Evolutionary conservation across 1,140 invertebrate genomes (phyloP).

Genomic region (Tetraneura akinire): DNA sequence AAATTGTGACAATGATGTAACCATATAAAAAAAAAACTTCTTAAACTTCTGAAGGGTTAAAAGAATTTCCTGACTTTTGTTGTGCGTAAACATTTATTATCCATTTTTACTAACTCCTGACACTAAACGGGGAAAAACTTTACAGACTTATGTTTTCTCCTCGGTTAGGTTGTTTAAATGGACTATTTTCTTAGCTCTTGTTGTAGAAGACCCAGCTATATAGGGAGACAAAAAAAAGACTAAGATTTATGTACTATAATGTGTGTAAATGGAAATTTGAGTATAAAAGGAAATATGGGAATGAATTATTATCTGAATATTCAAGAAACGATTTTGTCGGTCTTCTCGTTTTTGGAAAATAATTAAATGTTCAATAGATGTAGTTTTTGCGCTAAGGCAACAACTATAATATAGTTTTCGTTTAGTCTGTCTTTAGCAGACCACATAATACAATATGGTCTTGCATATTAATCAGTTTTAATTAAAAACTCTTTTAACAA

Average conservation of each 20-base stretch:
- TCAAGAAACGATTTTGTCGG: neutral
- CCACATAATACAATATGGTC: neutral
- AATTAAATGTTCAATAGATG: neutral
- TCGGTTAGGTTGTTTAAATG: slow-evolving; percentile 21
- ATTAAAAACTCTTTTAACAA: too few relatives aligned
- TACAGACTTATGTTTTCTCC: slow-evolving; percentile 25
- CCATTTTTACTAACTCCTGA: slow-evolving; percentile 31
- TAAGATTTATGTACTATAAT: neutral
- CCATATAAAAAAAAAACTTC: neutral
- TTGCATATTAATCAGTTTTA: neutral
- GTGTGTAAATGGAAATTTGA: neutral
- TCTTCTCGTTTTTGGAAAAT: neutral
- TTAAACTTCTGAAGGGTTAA: neutral
- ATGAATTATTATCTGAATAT: neutral
- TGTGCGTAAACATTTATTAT: slow-evolving; percentile 10
- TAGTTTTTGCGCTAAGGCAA: neutral
- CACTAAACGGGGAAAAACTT: slow-evolving; percentile 17
- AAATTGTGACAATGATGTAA: neutral
- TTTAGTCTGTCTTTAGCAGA: neutral
- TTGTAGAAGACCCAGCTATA: neutral
- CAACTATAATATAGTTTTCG: too few relatives aligned
- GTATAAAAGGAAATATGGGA: neutral
- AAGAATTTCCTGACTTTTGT: slow-evolving; percentile 10
- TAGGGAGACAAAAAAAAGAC: neutral
- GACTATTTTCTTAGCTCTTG: neutral